Evolutionary conservation across 2,113 vertebrate species (phyloP), one percentile per base, ranked within the genome.

Genomic region (Phrynocephalus versicolor): DNA sequence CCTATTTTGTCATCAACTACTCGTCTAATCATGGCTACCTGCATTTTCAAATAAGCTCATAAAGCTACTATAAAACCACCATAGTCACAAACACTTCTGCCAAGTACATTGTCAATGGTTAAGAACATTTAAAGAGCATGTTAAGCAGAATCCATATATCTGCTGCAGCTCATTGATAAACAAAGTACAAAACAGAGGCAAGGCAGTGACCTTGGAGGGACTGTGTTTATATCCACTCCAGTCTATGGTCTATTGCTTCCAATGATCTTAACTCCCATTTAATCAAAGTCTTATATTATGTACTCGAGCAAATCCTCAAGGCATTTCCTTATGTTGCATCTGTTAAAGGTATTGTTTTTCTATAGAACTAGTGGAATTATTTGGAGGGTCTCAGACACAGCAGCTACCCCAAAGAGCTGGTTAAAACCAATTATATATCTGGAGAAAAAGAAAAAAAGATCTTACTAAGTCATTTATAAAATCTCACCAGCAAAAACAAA

Each of bases 131-230:
- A 83, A 83, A 79, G 37, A 58, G n/a, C 51, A 41, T 10, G 45
- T 55, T 10, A 64, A 79, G 83, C 41, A 78, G 25, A 55, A 76
- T 60, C 51, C 64, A 58, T 62, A 71, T 15, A 25, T 12, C 35
- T 65, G 74, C 67, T 55, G 30, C 55, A 72, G 55, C 57, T 87
- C 81, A 72, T 87, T 87, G 72, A 51, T 75, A 82, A 83, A 37
- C 80, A 83, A 79, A 87, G n/a, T 78, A 72, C 33, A 79, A 79
- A 79, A 33, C n/a, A 83, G 23, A 55, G n/a, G 33, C 19, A 21
- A 83, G 58, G 12, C 35, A 79, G 12, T 55, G 75, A 57, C 57
- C 41, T 83, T 72, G 69, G 67, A 83, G 65, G 30, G 30, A 57
- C 33, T 16, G 55, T 7, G 37, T 83, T 79, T 87, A 75, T 72